Base-by-base conservation (phyloP, 2,888 invertebrate species). In the Andrena minutula region DNA sequence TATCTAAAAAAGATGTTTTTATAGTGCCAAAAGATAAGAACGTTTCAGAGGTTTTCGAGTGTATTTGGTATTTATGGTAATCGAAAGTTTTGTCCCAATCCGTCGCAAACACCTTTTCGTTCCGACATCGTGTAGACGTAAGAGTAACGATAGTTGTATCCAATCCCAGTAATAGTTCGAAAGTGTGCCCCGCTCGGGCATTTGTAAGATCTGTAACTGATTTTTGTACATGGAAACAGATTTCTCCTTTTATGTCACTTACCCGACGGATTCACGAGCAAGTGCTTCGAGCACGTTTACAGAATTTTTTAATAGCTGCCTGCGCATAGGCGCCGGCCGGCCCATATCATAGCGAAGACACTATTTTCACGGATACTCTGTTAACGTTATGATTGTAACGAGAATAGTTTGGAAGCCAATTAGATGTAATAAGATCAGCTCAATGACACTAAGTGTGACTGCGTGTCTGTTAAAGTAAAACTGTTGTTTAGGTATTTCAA, bases 401-500 rank as follows among this genome's bases (percentile, higher is more conserved):
- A 76, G 86, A 86, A 86, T 86, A 88, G 85, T 89, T 86, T 65
- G 61, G 58, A 84, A 86, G 87, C 85, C 87, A 89, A 91, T 82
- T 91, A 91, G 91, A 86, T 89, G 85, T 90, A 89, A 91, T 91
- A 91, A 92, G 89, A 91, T 91, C 91, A 91, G 92, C 92, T 92
- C 92, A 93, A 92, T 92, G 91, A 93, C 92, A 91, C 90, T 90
- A 92, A 92, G 90, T 89, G 86, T 91, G 90, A 91, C 86, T 88
- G 91, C 89, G 86, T 88, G 89, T 91, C 88, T 89, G 88, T 91
- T 87, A 88, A 88, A 89, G 82, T 83, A 84, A 87, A 90, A 89
- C 83, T 86, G 88, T 88, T 88, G 88, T 90, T 90, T 89, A 90
- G 88, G 85, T 89, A 90, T 84, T 89, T 89, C 86, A 86, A 86